phyloP scores from a whole-genome alignment of 2,797 vertebrate genomes.

The Rhadinocentrus ornatus region DNA sequence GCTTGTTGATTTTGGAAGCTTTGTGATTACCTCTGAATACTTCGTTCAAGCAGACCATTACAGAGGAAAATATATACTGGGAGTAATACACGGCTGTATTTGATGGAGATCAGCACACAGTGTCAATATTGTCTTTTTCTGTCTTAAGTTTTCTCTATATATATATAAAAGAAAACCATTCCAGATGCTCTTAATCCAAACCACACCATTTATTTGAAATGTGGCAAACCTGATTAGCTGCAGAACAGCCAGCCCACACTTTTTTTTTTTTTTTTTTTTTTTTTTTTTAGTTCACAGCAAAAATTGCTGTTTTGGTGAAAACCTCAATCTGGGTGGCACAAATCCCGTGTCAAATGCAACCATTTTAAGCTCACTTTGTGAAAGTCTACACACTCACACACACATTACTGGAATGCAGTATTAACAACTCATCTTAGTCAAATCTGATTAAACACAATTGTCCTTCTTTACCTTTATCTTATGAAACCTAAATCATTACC shows the following conservation, averaged over 20 bases:
- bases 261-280: constrained; percentile 21
- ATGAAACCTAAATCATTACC: background rate
- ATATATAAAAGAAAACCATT: constrained; percentile 18
- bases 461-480: background rate
- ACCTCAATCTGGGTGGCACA: constrained; percentile 48
- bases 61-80: constrained; percentile 27
- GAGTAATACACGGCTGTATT: constrained; percentile 39
- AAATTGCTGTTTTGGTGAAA: constrained; percentile 51
- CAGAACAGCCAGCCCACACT: background rate
- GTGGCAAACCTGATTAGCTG: constrained; percentile 21
- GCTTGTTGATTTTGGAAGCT: constrained; percentile 48
- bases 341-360: constrained; percentile 38
- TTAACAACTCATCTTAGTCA: constrained; percentile 36
- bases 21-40: constrained; percentile 47
- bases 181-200: constrained; percentile 3
- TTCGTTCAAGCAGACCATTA: constrained; percentile 48
- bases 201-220: constrained; percentile 15
- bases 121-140: constrained; percentile 51
- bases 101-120: constrained; percentile 45
- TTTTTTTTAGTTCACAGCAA: constrained; percentile 11
- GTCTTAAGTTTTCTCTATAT: constrained; percentile 30
- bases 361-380: constrained; percentile 37
- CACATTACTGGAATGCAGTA: constrained; percentile 43
- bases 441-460: constrained; percentile 49
- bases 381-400: constrained; percentile 26